Evolutionary conservation across 2,797 vertebrate species (phyloP), one percentile per base, ranked within the genome.

Genomic region (Acipenser transmontanus): DNA sequence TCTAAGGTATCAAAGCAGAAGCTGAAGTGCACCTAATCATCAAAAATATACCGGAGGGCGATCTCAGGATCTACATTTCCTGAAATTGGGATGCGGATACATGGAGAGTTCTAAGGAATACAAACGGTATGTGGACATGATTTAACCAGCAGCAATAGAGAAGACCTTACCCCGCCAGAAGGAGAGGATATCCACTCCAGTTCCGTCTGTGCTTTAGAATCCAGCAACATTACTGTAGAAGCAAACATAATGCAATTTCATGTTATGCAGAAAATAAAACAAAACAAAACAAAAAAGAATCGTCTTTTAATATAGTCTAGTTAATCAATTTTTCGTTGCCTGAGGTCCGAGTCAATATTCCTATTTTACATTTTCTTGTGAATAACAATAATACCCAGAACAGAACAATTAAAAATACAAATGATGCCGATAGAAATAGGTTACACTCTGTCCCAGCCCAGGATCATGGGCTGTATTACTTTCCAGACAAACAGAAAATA

Each of bases 181-280:
- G 97, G 97, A 89, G 93, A 98, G 70, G 97, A 98, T 89, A 99
- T 96, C 97, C 97, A 99, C 89, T 99, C 96, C 87, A 98, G 84
- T 68, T 99, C 96, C 83, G 97, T 99, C 86, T 99, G 96, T 87
- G 96, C 96, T 94, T 98, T 99, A 77, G 97, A 98, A 87, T 98
- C 97, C 93, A 99, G 83, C 79, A 99, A 90, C 85, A 94, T 92
- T 89, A 99, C 97, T 98, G 80, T 80, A 90, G 91, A 87, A 78
- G 78, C 70, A 79, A 83, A 60, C 51, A 2, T 1, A 0, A 62
- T 34, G 4, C 34, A 34, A 34, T 34, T 34, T 34, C 34, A 34
- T 34, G 47, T 13, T 11, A 54, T 10, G 13, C 14, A 65, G 2
- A 47, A 7, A 20, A 64, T 6, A 51, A 7, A 65, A 80, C 65